Conservation (phyloP, 2,797 vertebrate species). For the Eptatretus atami region DNA sequence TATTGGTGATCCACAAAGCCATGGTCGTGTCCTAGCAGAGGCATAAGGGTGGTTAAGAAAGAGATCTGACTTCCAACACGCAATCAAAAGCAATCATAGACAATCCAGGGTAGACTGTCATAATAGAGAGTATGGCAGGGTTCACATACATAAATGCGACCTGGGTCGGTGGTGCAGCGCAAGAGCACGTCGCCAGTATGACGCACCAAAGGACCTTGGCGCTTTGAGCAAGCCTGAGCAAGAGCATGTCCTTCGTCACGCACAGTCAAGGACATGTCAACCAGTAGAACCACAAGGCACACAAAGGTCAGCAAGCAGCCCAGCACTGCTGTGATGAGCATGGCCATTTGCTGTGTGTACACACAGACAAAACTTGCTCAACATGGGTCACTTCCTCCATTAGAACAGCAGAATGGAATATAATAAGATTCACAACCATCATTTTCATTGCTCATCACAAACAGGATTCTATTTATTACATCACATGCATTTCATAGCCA, state of each 20-base stretch:
- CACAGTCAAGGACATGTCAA: slow-evolving; percentile 19
- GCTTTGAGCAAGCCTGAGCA: not conserved
- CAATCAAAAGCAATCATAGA: no score
- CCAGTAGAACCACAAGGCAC: slow-evolving; percentile 29
- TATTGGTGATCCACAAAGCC: slow-evolving; percentile 41
- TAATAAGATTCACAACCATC: no score
- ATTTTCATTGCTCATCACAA: no score
- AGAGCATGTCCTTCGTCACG: not conserved
- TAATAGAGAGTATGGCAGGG: not conserved
- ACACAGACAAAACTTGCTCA: no score
- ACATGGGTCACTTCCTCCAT: no score
- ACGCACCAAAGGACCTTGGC: not conserved
- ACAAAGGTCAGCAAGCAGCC: slow-evolving; percentile 37
- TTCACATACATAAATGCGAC: not conserved
- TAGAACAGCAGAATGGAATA: no score
- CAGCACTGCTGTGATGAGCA: slow-evolving; percentile 24
- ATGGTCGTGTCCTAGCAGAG: slow-evolving; percentile 44
- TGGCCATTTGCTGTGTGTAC: slow-evolving; percentile 28
- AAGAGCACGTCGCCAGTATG: not conserved
- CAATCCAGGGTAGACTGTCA: not conserved
- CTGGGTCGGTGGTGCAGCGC: not conserved
- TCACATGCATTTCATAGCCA: no score
- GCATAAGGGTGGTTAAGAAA: not conserved
- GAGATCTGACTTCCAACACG: no score
- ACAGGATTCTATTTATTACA: no score